Base-by-base conservation (phyloP, 2,113 vertebrate species). In the Hypocryptadius cinnamomeus region DNA sequence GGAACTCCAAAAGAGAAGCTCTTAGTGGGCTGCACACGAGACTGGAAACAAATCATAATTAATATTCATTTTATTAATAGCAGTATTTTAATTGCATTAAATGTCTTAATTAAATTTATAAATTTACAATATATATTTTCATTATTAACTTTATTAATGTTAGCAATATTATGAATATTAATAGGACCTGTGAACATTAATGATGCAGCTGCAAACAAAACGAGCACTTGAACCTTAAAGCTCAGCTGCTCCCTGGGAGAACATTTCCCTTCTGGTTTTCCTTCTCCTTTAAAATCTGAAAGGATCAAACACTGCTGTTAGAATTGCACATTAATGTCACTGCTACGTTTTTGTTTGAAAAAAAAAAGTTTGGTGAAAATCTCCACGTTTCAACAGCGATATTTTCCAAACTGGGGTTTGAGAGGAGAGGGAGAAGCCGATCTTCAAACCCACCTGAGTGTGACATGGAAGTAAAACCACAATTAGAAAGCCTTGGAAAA, bases 211-310 rank as follows among this genome's bases (percentile, higher is more conserved):
- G 40, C 63, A 33, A 64, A 44, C 21, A 64, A 44, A 64, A 64
- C 0, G 13, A 64, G 16, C 37, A 14, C 63, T 11, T 6, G 40
- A 17, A 16, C 11, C 42, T n/a, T 1, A 10, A 3, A 66, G 23
- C 42, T 24, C 42, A 65, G 53, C 53, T 54, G 53, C 30, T 54
- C 53, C 53, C 53, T 54, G 40, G 63, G 63, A 23, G 21, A 65
- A 45, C 30, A 24, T 25, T 65, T 25, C 42, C 42, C 31, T 45
- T 11, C 30, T 33, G 40, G 0, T 33, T 44, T 44, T 44, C 39
- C 20, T 22, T 21, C 39, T 31, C 21, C 60, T 42, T 23, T 4
- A 23, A 14, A n/a, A 23, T 3, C 40, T 23, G 40, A 8, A 7
- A 44, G 61, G 61, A 22, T 44, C 28, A 31, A 57, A 10, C 56